Base-by-base conservation (phyloP, 2,888 invertebrate species). In the Hoplodrina ambigua region DNA sequence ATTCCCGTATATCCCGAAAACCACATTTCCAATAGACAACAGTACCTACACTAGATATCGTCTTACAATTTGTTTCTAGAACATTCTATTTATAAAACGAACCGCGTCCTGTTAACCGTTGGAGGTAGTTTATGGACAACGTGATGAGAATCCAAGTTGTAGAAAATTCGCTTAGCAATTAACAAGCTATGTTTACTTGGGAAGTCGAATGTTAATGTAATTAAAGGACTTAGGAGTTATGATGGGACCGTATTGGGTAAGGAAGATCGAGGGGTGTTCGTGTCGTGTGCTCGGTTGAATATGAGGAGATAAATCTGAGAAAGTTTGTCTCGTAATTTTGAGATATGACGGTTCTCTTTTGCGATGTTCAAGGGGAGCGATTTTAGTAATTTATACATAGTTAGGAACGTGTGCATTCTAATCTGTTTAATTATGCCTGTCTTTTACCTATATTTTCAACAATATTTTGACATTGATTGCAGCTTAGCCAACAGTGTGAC, bases 181-280 rank as follows among this genome's bases (percentile, higher is more conserved):
- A 90, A 88, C 88, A 75, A 82, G 75, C 80, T 75, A 84, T 87
- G 87, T 87, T 89, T 87, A 85, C 87, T 87, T 90, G 89, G 89
- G 88, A 90, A 93, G 90, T 92, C 91, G 83, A 92, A 93, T 92
- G 92, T 89, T 92, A 92, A 93, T 93, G 93, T 90, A 93, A 94
- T 94, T 92, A 91, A 85, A 82, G 85, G 83, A 85, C 83, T 85
- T 83, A 73, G 76, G 58, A 83, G 75, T 83, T 83, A 84, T 83
- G 72, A 80, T 82, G 69, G 70, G 60, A 19, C 65, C 15, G 15
- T 71, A 67, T 81, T 76, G 49, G 65, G 20, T 54, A 25, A 30
- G 19, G n/a, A 19, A 8, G 41, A 57, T 49, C 11, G 50, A 46
- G 52, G 10, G 55, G 17, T 17, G 17, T 6, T n/a, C 63, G 59